phyloP scores from a whole-genome alignment of 2,797 vertebrate species.

The Falco biarmicus region DNA sequence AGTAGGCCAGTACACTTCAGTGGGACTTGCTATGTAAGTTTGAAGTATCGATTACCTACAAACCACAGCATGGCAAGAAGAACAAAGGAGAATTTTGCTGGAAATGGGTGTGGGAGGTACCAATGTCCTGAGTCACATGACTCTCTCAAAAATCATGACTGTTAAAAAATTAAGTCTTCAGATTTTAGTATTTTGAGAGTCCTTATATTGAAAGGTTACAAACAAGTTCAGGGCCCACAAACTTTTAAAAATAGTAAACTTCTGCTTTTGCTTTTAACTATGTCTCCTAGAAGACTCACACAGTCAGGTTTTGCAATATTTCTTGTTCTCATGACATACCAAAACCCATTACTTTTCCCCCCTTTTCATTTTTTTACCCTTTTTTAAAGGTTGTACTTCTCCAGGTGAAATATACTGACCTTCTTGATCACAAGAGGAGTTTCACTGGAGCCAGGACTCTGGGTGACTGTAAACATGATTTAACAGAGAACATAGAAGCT shows the following conservation, averaged over 20 bases:
- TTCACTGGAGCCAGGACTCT: neutral
- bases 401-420: neutral
- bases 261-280: neutral
- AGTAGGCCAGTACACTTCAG: neutral
- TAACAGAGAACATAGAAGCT: neutral
- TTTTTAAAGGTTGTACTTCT: neutral
- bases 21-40: neutral
- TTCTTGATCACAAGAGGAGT: neutral
- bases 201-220: neutral
- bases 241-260: neutral
- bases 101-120: neutral
- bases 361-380: neutral
- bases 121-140: neutral
- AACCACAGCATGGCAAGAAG: neutral
- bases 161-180: neutral
- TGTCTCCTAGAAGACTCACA: neutral
- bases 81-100: neutral
- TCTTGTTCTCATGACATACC: neutral
- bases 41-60: neutral
- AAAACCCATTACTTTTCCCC: neutral
- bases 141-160: neutral
- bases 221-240: neutral
- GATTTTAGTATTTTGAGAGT: neutral
- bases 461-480: slow-evolving; percentile 12
- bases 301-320: neutral